Evolutionary conservation across 2,888 invertebrate genomes (phyloP).

Genomic region (Tridacna crocea): DNA sequence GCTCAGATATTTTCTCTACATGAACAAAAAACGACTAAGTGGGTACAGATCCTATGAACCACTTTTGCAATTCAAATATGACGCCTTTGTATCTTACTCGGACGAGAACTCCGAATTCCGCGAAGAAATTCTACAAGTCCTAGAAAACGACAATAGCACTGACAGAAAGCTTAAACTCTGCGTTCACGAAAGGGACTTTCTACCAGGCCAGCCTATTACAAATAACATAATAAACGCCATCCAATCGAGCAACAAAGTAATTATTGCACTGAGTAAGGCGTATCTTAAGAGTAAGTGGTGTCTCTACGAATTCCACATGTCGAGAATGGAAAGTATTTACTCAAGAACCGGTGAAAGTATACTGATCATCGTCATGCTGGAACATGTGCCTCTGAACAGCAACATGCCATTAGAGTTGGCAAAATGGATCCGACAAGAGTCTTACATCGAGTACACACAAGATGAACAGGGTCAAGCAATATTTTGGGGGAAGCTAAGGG

Average conservation of each 20-base stretch:
- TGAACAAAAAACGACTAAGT: not conserved
- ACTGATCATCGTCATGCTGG: not conserved
- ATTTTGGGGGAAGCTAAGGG: not conserved
- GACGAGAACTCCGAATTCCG: not conserved
- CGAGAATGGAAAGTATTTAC: not conserved
- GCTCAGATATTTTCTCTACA: not conserved
- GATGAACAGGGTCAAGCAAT: not conserved
- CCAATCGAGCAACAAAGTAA: not conserved
- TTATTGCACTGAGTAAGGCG: not conserved
- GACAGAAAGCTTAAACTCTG: not conserved
- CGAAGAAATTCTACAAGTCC: not conserved
- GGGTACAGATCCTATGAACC: not conserved
- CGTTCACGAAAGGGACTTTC: not conserved
- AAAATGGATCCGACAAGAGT: not conserved
- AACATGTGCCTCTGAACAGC: not conserved
- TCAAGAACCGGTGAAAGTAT: not conserved
- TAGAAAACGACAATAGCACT: not conserved
- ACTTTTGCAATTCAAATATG: not conserved
- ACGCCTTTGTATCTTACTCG: not conserved
- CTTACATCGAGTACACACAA: not conserved
- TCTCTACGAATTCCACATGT: not conserved
- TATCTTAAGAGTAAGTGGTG: slow-evolving; percentile 2
- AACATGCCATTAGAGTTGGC: not conserved
- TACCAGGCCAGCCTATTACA: not conserved
- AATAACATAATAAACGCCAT: not conserved